A percentile compares a stretch with the other conserved stretches of the same genome.
These are phyloP conservation scores for Habrosyne pyritoides DNA, from an alignment of 2,888 invertebrate genomes.

Conservation along the genomic window DNA sequence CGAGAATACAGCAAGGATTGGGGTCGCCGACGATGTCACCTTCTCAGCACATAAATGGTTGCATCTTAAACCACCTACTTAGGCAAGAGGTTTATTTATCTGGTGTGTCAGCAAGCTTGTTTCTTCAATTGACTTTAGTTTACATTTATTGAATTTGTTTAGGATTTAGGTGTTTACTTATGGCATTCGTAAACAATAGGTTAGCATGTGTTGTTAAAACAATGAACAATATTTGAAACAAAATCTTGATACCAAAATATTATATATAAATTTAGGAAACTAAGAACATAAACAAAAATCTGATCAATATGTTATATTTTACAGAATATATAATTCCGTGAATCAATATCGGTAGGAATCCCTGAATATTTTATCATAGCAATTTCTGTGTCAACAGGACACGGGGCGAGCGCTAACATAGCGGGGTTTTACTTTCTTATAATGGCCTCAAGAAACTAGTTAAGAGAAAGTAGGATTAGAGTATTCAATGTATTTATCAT, in stretches of 20 bases:
- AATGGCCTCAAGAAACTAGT: slow-evolving; percentile 80
- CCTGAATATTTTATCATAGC: slow-evolving; percentile 71
- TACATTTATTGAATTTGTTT: neutral
- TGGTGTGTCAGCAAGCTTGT: neutral
- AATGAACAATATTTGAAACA: too few species aligned
- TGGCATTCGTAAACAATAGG: too few species aligned
- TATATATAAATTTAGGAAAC: neutral
- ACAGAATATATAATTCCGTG: slow-evolving; percentile 15
- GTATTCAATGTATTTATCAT: slow-evolving; percentile 70
- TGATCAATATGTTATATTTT: neutral
- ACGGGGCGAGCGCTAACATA: slow-evolving; percentile 75
- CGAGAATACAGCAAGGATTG: slow-evolving; percentile 51
- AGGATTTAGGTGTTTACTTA: neutral
- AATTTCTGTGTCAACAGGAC: slow-evolving; percentile 81
- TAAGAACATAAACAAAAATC: neutral
- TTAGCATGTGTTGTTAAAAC: too few species aligned
- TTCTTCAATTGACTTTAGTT: neutral
- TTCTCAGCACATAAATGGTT: slow-evolving; percentile 31
- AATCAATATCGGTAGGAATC: slow-evolving; percentile 45
- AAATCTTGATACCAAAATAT: neutral
- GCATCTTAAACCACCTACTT: slow-evolving; percentile 22
- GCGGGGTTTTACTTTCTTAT: slow-evolving; percentile 83
- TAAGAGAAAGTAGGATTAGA: slow-evolving; percentile 81
- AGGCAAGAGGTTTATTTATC: slow-evolving; percentile 9
- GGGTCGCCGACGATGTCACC: slow-evolving; percentile 46